These are phyloP conservation scores for Nomada lathburiana DNA, from an alignment of 2,888 invertebrate species.

Conservation along the genomic window DNA sequence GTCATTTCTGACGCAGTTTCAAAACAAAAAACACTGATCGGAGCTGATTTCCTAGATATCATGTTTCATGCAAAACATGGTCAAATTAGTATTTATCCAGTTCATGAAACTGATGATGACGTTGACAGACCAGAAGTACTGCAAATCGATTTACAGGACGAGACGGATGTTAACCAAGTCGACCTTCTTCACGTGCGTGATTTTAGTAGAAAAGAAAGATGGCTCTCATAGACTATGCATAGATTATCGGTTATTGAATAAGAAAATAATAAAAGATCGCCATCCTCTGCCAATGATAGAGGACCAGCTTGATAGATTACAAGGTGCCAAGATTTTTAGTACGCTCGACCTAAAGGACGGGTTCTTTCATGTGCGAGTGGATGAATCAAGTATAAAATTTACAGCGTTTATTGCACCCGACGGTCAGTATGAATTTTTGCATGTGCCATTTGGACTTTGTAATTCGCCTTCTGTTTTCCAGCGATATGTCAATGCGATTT, in stretches of 20 bases:
- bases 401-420: constrained; percentile 9
- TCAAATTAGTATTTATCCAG: not conserved
- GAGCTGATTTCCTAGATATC: not conserved
- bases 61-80: not conserved
- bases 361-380: constrained; percentile 27
- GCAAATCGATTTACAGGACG: not conserved
- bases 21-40: not conserved
- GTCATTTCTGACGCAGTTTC: not conserved
- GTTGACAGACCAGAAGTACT: no score
- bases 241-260: not conserved
- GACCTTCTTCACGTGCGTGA: no score
- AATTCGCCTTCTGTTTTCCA: no score
- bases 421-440: not conserved
- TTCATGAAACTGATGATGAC: no score
- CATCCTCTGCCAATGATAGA: not conserved
- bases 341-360: constrained; percentile 49
- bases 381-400: not conserved
- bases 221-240: not conserved
- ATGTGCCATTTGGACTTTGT: not conserved
- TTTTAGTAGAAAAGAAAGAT: not conserved
- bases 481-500: no score
- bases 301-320: constrained; percentile 60
- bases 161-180: not conserved
- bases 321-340: not conserved
- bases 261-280: not conserved